Evolutionary conservation across 2,113 vertebrate species (phyloP), one percentile per base, ranked within the genome.

Genomic region (Prolemur simus): DNA sequence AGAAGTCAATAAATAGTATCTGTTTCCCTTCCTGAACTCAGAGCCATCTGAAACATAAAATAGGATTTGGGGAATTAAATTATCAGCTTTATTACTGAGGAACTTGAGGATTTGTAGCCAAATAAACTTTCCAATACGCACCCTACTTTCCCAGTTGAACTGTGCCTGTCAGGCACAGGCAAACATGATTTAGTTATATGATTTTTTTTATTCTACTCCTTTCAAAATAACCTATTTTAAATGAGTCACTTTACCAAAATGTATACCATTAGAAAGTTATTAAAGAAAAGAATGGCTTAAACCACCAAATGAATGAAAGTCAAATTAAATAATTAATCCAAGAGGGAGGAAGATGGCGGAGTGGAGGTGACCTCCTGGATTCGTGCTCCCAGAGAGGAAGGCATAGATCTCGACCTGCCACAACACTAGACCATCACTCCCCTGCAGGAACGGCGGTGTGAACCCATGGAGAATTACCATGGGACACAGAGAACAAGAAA

Each of bases 1-100:
- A 85, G 83, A 81, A 8, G 1, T 64, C 25, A 91, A 14, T 73
- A 47, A 47, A 7, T 17, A 71, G 20, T 58, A 45, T n/a, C n/a
- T 58, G 27, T 95, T 92, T 80, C 29, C 25, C 4, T 74, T 96
- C 21, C 49, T 83, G n/a, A 95, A 78, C 71, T 95, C 29, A 97
- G 39, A 95, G 47, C 45, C 77, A 34, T 37, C 20, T 86, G 25
- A 97, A 56, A 87, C 94, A 71, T 73, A 54, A 78, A 58, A 81
- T 42, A 83, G 23, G 18, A 54, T 4, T 73, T 54, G 6, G 64
- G 42, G 25, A 64, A 27, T 69, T 83, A 83, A 47, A 74, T 47
- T 29, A 71, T 58, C 4, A 32, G 8, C n/a, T 56, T 80, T 84
- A 34, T 74, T 63, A 45, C 58, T 27, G 9, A 76, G 34, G 45